Base-by-base conservation (phyloP, 2,888 invertebrate genomes). In the Dione vanillae region DNA sequence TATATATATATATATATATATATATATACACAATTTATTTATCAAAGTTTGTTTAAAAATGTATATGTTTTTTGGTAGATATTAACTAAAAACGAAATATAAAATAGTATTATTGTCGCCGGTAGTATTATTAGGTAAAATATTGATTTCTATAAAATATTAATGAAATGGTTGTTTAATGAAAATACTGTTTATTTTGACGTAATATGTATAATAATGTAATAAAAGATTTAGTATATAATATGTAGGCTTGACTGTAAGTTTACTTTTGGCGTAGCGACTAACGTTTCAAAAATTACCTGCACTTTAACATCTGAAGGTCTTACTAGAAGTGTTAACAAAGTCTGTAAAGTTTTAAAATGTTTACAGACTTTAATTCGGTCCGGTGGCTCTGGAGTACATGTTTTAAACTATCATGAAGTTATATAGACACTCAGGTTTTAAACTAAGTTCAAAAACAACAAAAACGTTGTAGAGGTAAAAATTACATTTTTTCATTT, bases 311-410 rank as follows among this genome's bases (percentile, higher is more conserved):
- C 61, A 45, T 27, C 27, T 16, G 61, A 45, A 56, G 37, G 56
- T 61, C 35, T 35, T 45, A 61, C 27, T 16, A 27, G 45, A 8
- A 43, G 27, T 27, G 35, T 61, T 61, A n/a, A 35, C 61, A 61
- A 27, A 61, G 61, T 61, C 45, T 16, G 27, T 16, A 45, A 61
- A 61, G 61, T 45, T 61, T 45, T 45, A 61, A 61, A 61, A 45
- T 61, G 61, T 61, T 61, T 61, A 61, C 61, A 45, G n/a, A 61
- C 61, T 35, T 61, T 27, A 45, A 45, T 40, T 56, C 61, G 35
- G 61, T 45, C 35, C 61, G 61, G 61, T 61, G 14, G 27, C n/a
- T 61, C 40, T 14, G 27, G 61, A 45, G 27, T 61, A 20, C 45
- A 61, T 45, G 45, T 45, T 61, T 61, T 45, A 61, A 35, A 12